phyloP scores from a whole-genome alignment of 1,140 invertebrate genomes.

The Myzus persicae region DNA sequence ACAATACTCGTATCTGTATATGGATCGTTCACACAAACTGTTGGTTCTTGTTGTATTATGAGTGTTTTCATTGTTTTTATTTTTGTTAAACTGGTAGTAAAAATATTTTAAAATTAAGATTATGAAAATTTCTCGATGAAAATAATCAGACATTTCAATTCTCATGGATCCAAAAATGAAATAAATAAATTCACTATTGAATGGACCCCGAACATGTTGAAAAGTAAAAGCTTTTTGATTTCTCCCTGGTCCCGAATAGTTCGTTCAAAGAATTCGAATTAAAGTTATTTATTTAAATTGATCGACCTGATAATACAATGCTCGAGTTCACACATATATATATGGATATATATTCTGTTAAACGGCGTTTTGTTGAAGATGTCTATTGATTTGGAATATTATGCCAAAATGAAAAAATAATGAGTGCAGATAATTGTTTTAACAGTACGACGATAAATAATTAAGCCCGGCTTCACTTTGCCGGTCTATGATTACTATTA shows the following conservation, averaged over 20 bases:
- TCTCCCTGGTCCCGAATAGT: neutral
- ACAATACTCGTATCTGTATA: no score
- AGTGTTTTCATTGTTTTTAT: no score
- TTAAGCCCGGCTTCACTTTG: neutral
- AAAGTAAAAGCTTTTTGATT: neutral
- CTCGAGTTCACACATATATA: neutral
- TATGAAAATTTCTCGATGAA: neutral
- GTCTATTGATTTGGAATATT: neutral
- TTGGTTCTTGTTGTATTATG: no score
- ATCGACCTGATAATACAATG: neutral
- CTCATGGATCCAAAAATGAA: neutral
- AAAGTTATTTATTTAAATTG: neutral
- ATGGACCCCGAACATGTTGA: neutral
- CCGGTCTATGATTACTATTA: accelerated
- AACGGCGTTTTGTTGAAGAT: neutral
- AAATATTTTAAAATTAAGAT: neutral
- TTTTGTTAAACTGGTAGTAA: neutral
- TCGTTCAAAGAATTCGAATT: neutral
- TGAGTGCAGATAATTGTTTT: neutral
- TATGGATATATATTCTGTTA: neutral
- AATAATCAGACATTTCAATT: neutral
- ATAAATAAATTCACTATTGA: neutral
- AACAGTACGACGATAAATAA: neutral
- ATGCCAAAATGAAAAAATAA: neutral
- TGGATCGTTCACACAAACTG: no score